A percentile compares a stretch with the other conserved stretches of the same genome.
Conservation (phyloP, 2,113 vertebrate genomes). For the Zingel zingel region DNA sequence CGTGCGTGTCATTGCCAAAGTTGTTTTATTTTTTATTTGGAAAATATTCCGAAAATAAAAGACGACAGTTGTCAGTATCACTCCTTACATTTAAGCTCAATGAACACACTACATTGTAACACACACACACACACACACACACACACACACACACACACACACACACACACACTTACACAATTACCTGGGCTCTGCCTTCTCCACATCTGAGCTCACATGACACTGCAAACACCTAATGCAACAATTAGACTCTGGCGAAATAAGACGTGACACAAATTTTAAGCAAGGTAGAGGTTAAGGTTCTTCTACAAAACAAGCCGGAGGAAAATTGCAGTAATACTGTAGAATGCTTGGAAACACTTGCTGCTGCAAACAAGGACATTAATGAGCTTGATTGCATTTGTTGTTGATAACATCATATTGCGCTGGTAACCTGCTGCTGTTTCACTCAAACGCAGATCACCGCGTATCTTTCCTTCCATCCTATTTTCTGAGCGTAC, state of each 20-base stretch:
- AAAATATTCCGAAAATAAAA: slow-evolving; percentile 36
- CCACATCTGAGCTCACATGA: not conserved
- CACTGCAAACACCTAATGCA: slow-evolving; percentile 16
- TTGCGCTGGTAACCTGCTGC: slow-evolving; percentile 29
- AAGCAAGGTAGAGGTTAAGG: slow-evolving; percentile 34
- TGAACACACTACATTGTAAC: slow-evolving; percentile 23
- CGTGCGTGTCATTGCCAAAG: slow-evolving; percentile 16
- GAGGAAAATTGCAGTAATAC: slow-evolving; percentile 16
- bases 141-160: not conserved
- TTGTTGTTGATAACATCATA: slow-evolving; percentile 49
- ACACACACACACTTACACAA: not conserved
- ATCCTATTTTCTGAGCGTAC: not conserved
- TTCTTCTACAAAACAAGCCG: slow-evolving; percentile 6
- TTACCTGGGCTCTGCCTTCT: not conserved
- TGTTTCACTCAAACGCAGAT: slow-evolving; percentile 25
- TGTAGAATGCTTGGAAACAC: slow-evolving; percentile 26
- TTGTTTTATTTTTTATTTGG: not conserved
- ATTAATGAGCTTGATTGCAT: slow-evolving; percentile 61
- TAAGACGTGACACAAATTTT: slow-evolving; percentile 35
- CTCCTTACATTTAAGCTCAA: slow-evolving; percentile 49
- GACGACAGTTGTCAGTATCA: slow-evolving; percentile 42
- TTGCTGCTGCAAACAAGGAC: slow-evolving; percentile 10
- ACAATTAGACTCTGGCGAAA: slow-evolving; percentile 34
- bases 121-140: not conserved
- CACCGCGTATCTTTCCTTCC: not conserved